These are phyloP conservation scores for Eumeta japonica DNA, from an alignment of 1,140 invertebrate species.

Conservation along the genomic window DNA sequence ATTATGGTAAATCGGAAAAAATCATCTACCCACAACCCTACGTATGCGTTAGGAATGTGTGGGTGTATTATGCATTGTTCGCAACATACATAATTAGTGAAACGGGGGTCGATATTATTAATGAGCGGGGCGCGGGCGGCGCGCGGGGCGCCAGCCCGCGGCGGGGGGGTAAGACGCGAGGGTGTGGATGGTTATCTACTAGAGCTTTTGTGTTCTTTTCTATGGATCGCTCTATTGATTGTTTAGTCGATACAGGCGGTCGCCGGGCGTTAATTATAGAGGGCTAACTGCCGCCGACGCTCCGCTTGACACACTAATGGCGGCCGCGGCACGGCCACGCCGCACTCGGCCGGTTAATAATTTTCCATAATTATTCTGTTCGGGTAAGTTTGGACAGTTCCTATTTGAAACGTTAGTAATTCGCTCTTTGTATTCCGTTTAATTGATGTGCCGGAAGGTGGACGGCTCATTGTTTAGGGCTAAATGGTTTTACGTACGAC, in stretches of 20 bases:
- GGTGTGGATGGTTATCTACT: slow-evolving; percentile 46
- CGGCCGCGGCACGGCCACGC: slow-evolving; percentile 27
- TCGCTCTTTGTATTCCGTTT: slow-evolving; percentile 8
- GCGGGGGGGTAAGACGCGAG: slow-evolving; percentile 14
- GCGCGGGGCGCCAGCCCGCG: too few species aligned
- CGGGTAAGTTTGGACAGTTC: slow-evolving; percentile 38
- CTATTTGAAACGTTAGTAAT: slow-evolving; percentile 39
- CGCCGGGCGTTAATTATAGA: slow-evolving; percentile 44
- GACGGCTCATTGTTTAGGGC: too few species aligned
- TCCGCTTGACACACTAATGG: slow-evolving; percentile 47
- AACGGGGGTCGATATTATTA: slow-evolving; percentile 47
- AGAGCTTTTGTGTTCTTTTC: slow-evolving; percentile 52
- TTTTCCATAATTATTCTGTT: slow-evolving; percentile 49
- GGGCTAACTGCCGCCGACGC: slow-evolving; percentile 46
- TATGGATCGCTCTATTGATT: slow-evolving; percentile 49
- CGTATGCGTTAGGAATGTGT: slow-evolving; percentile 9
- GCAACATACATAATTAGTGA: slow-evolving; percentile 54
- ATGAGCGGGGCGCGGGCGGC: slow-evolving; percentile 29
- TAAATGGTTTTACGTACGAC: too few species aligned
- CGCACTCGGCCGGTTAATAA: too few species aligned
- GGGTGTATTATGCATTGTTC: slow-evolving; percentile 36
- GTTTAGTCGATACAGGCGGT: slow-evolving; percentile 46
- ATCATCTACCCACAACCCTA: too few species aligned
- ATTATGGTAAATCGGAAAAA: too few species aligned
- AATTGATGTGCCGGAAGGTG: slow-evolving; percentile 4